Percentiles rank a stretch among this genome's conserved stretches.
These are phyloP conservation scores for Rhabditoides inermis DNA, from an alignment of 2,888 invertebrate genomes.

Conservation along the genomic window DNA sequence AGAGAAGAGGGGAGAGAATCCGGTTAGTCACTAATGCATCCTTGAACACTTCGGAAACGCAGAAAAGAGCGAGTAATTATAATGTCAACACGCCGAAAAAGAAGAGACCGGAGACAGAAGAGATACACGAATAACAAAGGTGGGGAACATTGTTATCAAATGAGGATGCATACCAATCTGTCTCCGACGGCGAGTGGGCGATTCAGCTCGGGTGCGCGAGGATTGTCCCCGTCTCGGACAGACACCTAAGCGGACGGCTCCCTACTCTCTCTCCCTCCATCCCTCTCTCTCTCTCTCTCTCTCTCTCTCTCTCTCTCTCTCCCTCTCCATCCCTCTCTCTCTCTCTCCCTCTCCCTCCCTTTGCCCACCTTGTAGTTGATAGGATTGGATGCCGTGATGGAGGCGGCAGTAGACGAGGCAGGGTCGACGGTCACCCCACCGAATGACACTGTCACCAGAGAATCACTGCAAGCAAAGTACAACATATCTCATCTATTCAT, in stretches of 20 bases:
- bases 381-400: neutral
- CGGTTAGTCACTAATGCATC: no score
- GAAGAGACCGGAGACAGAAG: no score
- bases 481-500: neutral
- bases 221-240: slow-evolving; percentile 40
- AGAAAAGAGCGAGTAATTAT: no score
- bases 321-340: no score
- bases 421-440: slow-evolving; percentile 48
- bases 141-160: no score
- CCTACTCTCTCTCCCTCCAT: neutral
- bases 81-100: no score
- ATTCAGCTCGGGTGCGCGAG: slow-evolving; percentile 28
- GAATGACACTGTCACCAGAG: slow-evolving; percentile 45
- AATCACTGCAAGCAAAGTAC: slow-evolving; percentile 18
- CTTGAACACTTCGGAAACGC: no score
- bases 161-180: slow-evolving; percentile 40
- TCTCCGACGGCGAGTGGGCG: slow-evolving; percentile 49
- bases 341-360: neutral
- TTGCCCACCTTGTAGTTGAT: slow-evolving; percentile 1
- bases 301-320: neutral
- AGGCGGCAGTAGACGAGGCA: slow-evolving; percentile 24
- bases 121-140: no score
- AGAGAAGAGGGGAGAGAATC: no score
- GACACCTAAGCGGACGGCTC: slow-evolving; percentile 29
- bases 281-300: neutral